Evolutionary conservation across 2,888 invertebrate genomes (phyloP).

Genomic region (Schizotus pectinicornis): DNA sequence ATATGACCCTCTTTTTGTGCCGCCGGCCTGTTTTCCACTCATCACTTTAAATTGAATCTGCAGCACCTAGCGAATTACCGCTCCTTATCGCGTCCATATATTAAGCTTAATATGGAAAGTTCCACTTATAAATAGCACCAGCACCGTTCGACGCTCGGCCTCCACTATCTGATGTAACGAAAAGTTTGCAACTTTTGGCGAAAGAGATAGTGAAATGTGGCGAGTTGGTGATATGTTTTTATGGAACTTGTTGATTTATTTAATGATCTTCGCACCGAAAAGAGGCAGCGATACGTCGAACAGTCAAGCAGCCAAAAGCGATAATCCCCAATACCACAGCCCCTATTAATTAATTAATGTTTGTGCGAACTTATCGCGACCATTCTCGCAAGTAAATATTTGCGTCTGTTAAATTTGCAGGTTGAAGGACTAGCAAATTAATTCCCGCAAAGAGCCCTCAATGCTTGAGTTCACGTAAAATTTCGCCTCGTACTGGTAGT

Average conservation of each 20-base stretch:
- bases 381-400: neutral
- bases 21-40: neutral
- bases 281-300: too few species aligned
- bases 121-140: constrained; percentile 17
- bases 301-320: too few species aligned
- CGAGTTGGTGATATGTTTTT: constrained; percentile 33
- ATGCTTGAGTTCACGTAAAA: too few species aligned
- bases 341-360: neutral
- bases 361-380: neutral
- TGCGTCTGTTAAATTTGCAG: neutral
- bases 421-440: too few species aligned
- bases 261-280: constrained; percentile 3
- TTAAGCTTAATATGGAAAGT: constrained; percentile 23
- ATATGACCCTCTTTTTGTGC: constrained; percentile 4
- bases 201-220: constrained; percentile 34
- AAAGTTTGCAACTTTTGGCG: constrained; percentile 34
- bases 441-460: too few species aligned
- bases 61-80: constrained; percentile 1
- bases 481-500: too few species aligned
- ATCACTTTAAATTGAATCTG: constrained; percentile 15
- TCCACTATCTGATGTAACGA: constrained; percentile 21
- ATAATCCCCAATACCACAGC: neutral
- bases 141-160: constrained; percentile 7
- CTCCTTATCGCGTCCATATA: constrained; percentile 19
- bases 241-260: constrained; percentile 22